Evolutionary conservation across 2,113 vertebrate genomes (phyloP), one percentile per base, ranked within the genome.

Genomic region (Cynocephalus volans): DNA sequence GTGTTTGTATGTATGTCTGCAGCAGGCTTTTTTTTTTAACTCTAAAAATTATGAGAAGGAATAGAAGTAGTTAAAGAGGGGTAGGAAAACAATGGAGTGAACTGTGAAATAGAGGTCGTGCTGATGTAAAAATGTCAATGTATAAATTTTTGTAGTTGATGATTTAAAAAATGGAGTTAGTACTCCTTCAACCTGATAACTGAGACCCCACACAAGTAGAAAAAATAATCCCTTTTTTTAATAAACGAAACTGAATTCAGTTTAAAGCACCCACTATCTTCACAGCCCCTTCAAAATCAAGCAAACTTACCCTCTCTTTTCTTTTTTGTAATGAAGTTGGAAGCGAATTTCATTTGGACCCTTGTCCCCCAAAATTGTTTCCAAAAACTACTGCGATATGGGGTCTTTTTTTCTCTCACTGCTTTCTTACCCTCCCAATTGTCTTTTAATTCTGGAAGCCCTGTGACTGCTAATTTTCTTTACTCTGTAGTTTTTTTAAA

Each of bases 151-250:
- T 64, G 14, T 23, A 76, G 67, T 1, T 89, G 45, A 86, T 73
- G 24, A 73, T 62, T 89, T 97, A 23, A 64, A 93, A 87, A 80
- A 67, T 58, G 26, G 24, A 69, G 12, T 75, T 54, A 62, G 13
- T 1, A 58, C 4, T 76, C 15, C 5, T 82, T 96, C 36, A 52
- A 13, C 21, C 33, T 90, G 86, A 75, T 41, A 91, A 79, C 19
- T 31, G 21, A 82, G 45, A 95, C 15, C 24, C 6, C 31, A 67
- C 1, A 80, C 8, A n/a, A 88, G 1, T 12, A 85, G 19, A 26
- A 94, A 94, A 82, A 76, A 88, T 76, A 62, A 90, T 58, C 4
- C 41, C 26, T 48, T 41, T 73, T n/a, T 67, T 64, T 76, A 41
- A 41, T 64, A 97, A 45, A 41, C 54, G 18, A 88, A 41, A 73